A percentile compares a stretch with the other conserved stretches of the same genome.
phyloP scores from a whole-genome alignment of 1,140 invertebrate genomes.

The Luehdorfia chinensis region DNA sequence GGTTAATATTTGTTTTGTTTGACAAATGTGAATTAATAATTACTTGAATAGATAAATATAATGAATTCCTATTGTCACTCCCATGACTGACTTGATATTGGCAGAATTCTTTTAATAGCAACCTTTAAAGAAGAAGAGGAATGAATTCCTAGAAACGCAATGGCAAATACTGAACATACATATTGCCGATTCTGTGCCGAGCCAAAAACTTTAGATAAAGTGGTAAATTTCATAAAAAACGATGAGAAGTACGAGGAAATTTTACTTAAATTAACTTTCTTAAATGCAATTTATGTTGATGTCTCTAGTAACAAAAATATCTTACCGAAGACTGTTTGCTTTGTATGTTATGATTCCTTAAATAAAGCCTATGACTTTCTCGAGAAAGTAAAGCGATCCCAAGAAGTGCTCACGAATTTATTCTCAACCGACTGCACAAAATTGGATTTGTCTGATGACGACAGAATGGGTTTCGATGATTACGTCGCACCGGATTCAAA shows the following conservation, averaged over 20 bases:
- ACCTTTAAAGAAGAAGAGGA: slow-evolving; percentile 10
- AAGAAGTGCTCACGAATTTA: slow-evolving; percentile 35
- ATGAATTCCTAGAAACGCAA: slow-evolving; percentile 27
- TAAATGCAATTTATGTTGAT: slow-evolving; percentile 50
- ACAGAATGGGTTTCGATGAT: slow-evolving; percentile 35
- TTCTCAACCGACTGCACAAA: slow-evolving; percentile 24
- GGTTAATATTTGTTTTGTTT: slow-evolving; percentile 12
- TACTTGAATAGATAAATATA: neutral
- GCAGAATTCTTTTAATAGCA: neutral
- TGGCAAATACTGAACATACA: slow-evolving; percentile 36
- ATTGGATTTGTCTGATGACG: slow-evolving; percentile 32
- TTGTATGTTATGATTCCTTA: slow-evolving; percentile 47
- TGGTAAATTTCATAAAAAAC: slow-evolving; percentile 40
- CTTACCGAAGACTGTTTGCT: slow-evolving; percentile 58
- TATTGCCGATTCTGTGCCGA: slow-evolving; percentile 62
- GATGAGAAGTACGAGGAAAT: slow-evolving; percentile 38
- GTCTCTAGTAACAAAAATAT: slow-evolving; percentile 32
- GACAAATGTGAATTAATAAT: neutral
- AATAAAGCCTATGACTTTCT: slow-evolving; percentile 55
- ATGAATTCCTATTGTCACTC: too few relatives aligned
- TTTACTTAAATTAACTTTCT: slow-evolving; percentile 37
- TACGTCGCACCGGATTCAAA: slow-evolving; percentile 21
- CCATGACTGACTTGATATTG: too few relatives aligned
- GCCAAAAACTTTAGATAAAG: slow-evolving; percentile 39
- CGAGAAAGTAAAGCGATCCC: slow-evolving; percentile 42